A percentile compares a stretch with the other conserved stretches of the same genome.
These are phyloP conservation scores for Gymnoscopelus microlampas DNA, from an alignment of 2,797 vertebrate species.

Conservation along the genomic window DNA sequence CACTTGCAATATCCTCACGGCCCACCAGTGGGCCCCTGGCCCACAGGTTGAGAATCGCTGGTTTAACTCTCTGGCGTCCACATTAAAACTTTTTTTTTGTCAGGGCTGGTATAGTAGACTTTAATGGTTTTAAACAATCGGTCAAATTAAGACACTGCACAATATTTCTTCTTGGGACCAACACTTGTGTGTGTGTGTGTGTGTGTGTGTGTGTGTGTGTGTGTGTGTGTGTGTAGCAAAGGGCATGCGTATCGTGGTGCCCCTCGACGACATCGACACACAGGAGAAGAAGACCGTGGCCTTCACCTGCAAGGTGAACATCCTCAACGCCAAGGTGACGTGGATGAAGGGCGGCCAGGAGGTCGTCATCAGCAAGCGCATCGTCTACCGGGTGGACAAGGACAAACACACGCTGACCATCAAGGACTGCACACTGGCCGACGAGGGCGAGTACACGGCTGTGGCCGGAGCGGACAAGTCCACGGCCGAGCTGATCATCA, in stretches of 20 bases:
- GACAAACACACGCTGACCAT: constrained; percentile 94
- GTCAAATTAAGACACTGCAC: too few species aligned
- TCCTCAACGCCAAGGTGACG: constrained; percentile 88
- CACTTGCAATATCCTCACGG: too few species aligned
- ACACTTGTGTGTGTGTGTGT: too few species aligned
- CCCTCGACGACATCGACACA: constrained; percentile 94
- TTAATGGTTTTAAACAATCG: too few species aligned
- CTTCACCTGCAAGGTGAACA: constrained; percentile 97
- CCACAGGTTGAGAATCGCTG: too few species aligned
- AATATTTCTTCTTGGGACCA: too few species aligned
- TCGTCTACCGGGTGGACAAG: constrained; percentile 92
- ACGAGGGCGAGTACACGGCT: constrained; percentile 95
- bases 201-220: too few species aligned
- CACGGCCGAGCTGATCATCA: constrained; percentile 93
- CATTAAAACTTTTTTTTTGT: too few species aligned
- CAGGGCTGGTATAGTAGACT: too few species aligned
- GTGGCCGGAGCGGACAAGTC: constrained; percentile 90
- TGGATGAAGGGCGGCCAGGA: constrained; percentile 95
- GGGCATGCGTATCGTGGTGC: constrained; percentile 91
- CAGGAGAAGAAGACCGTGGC: constrained; percentile 95
- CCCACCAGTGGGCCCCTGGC: too few species aligned
- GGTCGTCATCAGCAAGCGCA: constrained; percentile 85
- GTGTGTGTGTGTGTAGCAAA: constrained; percentile 83
- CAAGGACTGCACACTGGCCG: constrained; percentile 92
- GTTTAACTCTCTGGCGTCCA: too few species aligned